Base-by-base conservation (phyloP, 1,140 invertebrate genomes). In the Sogatella furcifera region DNA sequence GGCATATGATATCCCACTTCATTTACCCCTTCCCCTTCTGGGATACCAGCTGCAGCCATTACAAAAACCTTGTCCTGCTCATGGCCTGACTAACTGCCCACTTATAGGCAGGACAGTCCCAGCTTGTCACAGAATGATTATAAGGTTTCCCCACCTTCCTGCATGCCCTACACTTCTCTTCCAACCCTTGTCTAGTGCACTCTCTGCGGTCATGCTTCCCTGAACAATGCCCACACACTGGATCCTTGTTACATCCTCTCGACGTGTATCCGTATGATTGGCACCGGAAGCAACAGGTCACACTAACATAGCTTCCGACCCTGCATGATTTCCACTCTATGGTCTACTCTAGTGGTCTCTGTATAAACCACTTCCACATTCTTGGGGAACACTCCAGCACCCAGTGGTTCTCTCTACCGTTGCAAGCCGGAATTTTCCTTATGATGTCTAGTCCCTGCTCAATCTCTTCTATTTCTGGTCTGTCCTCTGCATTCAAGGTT, bases 281-380 rank as follows among this genome's bases (percentile, higher is more conserved):
- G 17, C 65, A 66, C 31, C 63, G 62, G 28, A 22, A 62, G 28
- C 65, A 66, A 21, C 57, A 62, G 1, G 38, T 28, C 8, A 64
- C 57, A 14, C 24, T 46, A 1, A 53, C 21, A 34, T 55, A 64
- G 42, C 57, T 60, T 17, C 62, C 41, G 11, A 57, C 38, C 31
- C 55, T 56, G 55, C 54, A 57, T 4, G 19, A 9, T 1, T 44
- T 13, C 17, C 31, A 64, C 1, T 53, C 62, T 13, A 57, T 11
- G 1, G 55, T 14, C 15, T 44, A 24, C 1, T 52, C n/a, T n/a
- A n/a, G n/a, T n/a, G n/a, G 44, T 46, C n/a, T 57, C 1, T 3
- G 2, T 24, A 5, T 57, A 34, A 57, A 8, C 55, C 19, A 57
- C 21, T 10, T 56, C 11, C 55, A 15, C 1, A 57, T 15, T 34